Percentiles rank a stretch among this genome's conserved stretches.
Conservation (phyloP, 2,113 vertebrate genomes). For the Gavialis gangeticus region DNA sequence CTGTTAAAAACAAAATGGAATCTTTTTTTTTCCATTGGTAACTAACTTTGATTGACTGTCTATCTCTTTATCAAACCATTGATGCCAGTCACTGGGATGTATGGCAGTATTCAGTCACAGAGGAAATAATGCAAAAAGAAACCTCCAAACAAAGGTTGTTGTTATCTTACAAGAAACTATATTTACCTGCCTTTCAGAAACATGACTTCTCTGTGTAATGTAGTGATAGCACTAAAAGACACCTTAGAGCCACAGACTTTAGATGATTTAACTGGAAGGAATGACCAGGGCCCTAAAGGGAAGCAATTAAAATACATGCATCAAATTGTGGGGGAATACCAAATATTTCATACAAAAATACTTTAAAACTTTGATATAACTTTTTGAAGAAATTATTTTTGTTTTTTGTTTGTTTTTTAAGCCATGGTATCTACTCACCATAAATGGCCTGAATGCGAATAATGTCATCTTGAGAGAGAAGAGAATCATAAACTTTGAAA, state of each 20-base stretch:
- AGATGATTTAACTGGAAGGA: constrained; percentile 68
- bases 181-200: constrained; percentile 94
- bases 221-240: constrained; percentile 87
- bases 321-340: neutral
- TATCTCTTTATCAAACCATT: neutral
- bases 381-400: constrained; percentile 19
- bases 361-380: constrained; percentile 11
- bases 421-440: constrained; percentile 78
- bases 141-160: fast-evolving
- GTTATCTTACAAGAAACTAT: neutral
- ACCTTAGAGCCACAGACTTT: constrained; percentile 82
- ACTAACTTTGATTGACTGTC: neutral
- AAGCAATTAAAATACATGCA: neutral
- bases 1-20: neutral
- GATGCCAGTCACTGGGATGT: neutral
- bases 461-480: constrained; percentile 89
- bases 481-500: constrained; percentile 77
- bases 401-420: neutral
- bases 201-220: constrained; percentile 84
- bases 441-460: constrained; percentile 92
- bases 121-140: neutral
- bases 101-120: neutral
- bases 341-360: constrained; percentile 7
- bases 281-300: constrained; percentile 53
- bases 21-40: neutral